Evolutionary conservation across 2,888 invertebrate genomes (phyloP).

Genomic region (Slavum lentiscoides): DNA sequence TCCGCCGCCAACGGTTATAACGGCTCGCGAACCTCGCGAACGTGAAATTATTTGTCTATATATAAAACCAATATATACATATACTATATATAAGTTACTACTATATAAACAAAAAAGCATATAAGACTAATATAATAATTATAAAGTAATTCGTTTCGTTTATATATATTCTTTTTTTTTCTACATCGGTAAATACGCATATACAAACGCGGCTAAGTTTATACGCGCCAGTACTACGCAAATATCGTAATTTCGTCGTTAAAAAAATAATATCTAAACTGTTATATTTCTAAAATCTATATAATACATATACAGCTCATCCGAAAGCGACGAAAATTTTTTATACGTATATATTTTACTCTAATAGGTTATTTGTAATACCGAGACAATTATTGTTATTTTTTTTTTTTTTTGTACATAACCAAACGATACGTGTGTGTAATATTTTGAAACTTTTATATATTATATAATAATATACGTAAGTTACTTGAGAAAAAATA

Average conservation of each 20-base stretch:
- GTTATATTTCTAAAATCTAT: too few species aligned
- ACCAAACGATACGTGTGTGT: neutral
- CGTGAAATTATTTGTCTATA: constrained; percentile 10
- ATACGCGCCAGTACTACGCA: neutral
- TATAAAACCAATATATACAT: neutral
- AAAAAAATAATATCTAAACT: neutral
- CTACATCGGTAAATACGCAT: neutral
- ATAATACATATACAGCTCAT: too few species aligned
- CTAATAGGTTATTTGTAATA: neutral
- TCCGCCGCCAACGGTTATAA: constrained; percentile 22
- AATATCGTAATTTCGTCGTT: neutral
- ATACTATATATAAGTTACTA: neutral
- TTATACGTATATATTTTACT: too few species aligned
- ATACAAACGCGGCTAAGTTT: too few species aligned
- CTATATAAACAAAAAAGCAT: constrained; percentile 6
- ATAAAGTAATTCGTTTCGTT: constrained; percentile 38
- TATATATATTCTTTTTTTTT: neutral
- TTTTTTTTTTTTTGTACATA: constrained; percentile 11
- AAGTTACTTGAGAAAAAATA: too few species aligned
- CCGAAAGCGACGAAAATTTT: too few species aligned
- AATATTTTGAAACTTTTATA: constrained; percentile 15
- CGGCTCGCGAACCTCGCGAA: constrained; percentile 30
- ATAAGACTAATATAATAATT: constrained; percentile 47
- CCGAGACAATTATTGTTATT: neutral
- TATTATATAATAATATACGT: neutral